Conservation (phyloP, 2,888 invertebrate genomes). For the Hemaris fuciformis region DNA sequence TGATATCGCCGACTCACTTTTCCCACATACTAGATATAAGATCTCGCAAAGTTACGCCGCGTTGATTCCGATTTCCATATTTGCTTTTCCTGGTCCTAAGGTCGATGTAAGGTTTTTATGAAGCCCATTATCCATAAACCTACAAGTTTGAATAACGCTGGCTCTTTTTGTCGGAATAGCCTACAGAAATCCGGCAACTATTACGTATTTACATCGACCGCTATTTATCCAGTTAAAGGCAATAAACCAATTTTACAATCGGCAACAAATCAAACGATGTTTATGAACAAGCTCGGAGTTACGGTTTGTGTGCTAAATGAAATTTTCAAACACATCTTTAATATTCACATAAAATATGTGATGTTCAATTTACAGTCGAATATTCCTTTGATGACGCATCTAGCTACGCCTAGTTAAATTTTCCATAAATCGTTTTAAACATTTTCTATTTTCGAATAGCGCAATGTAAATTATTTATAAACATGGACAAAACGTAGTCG, state of each 20-base stretch:
- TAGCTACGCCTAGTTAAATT: background rate
- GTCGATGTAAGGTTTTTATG: background rate
- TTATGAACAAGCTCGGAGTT: background rate
- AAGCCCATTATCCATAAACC: background rate
- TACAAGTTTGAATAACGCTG: background rate
- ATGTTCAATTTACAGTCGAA: background rate
- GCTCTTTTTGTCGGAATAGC: background rate
- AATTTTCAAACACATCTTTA: background rate
- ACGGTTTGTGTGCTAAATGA: constrained; percentile 2
- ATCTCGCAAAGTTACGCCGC: background rate
- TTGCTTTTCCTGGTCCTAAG: background rate
- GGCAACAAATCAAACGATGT: background rate
- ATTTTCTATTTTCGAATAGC: background rate
- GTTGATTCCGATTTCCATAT: background rate
- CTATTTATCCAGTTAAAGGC: constrained; percentile 8
- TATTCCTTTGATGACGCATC: background rate
- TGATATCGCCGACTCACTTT: background rate
- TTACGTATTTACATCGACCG: background rate
- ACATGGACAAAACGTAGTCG: too few relatives aligned
- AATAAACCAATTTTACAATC: constrained; percentile 10
- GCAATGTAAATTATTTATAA: background rate
- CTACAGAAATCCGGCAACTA: background rate
- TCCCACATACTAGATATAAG: background rate
- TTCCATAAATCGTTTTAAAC: too few relatives aligned
- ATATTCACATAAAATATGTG: background rate